Evolutionary conservation across 2,797 vertebrate species (phyloP).

Genomic region (Botia almorhae): DNA sequence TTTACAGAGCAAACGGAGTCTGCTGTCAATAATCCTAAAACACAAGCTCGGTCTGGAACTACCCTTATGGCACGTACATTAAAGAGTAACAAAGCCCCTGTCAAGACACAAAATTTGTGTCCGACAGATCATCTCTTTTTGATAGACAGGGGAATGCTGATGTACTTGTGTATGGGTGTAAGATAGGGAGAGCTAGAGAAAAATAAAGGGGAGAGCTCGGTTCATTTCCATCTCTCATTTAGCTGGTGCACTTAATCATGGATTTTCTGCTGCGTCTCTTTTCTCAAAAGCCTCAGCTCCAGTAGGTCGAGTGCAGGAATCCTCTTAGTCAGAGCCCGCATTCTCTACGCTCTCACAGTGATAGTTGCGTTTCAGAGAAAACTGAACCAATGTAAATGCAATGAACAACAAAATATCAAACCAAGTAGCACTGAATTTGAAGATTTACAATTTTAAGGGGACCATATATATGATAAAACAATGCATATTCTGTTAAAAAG

Average conservation of each 20-base stretch:
- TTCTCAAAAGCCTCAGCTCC: slow-evolving; percentile 53
- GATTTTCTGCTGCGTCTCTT: slow-evolving; percentile 62
- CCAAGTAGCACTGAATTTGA: background rate
- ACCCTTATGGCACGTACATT: slow-evolving; percentile 65
- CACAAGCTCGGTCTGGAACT: slow-evolving; percentile 17
- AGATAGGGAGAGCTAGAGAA: slow-evolving; percentile 40
- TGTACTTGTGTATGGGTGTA: slow-evolving; percentile 50
- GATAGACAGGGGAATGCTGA: slow-evolving; percentile 8
- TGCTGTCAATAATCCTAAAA: slow-evolving; percentile 40
- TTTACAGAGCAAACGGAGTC: slow-evolving; percentile 22
- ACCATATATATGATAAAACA: too few species aligned
- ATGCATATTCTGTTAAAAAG: too few species aligned
- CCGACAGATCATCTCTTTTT: slow-evolving; percentile 19
- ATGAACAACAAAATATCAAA: background rate
- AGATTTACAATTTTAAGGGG: background rate
- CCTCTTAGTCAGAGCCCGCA: slow-evolving; percentile 67
- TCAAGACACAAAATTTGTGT: slow-evolving; percentile 63
- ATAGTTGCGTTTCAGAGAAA: background rate
- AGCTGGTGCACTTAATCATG: slow-evolving; percentile 69
- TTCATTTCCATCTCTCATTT: slow-evolving; percentile 45
- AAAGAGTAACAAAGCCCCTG: slow-evolving; percentile 76
- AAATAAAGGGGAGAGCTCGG: slow-evolving; percentile 1
- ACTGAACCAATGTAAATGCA: background rate
- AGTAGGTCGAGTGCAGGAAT: slow-evolving; percentile 61
- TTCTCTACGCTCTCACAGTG: background rate